Conservation (phyloP, 2,113 vertebrate species). For the Argyrosomus japonicus region DNA sequence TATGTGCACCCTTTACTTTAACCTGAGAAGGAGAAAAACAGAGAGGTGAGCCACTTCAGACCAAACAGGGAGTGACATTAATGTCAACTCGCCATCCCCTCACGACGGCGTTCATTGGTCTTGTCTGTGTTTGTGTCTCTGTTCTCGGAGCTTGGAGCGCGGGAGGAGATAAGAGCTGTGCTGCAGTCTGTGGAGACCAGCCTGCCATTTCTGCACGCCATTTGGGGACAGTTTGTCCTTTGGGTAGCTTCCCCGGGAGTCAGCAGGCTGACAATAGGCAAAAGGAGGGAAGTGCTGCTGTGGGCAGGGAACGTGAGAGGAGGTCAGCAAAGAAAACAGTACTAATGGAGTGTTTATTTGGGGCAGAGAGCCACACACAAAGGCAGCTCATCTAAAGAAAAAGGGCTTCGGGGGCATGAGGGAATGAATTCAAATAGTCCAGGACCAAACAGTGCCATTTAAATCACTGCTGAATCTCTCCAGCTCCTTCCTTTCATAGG, state of each 20-base stretch:
- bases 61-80: constrained; percentile 72
- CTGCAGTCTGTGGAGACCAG: constrained; percentile 66
- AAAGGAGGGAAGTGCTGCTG: constrained; percentile 62
- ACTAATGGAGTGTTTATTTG: constrained; percentile 78
- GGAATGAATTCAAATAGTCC: constrained; percentile 63
- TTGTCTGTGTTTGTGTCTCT: constrained; percentile 67
- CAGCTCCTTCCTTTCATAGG: constrained; percentile 49
- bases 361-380: constrained; percentile 69
- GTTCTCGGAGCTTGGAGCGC: constrained; percentile 49
- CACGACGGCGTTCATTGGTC: constrained; percentile 47
- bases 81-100: constrained; percentile 64
- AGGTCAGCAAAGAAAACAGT: constrained; percentile 60
- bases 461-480: constrained; percentile 56
- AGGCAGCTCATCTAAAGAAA: constrained; percentile 61
- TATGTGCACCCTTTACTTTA: constrained; percentile 26
- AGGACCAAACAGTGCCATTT: constrained; percentile 59
- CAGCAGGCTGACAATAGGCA: constrained; percentile 65
- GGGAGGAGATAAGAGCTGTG: constrained; percentile 63
- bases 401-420: constrained; percentile 48
- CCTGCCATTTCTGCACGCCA: constrained; percentile 64
- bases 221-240: constrained; percentile 76
- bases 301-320: constrained; percentile 53
- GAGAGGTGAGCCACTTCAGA: constrained; percentile 46
- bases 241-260: constrained; percentile 61
- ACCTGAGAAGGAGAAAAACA: constrained; percentile 35